These are phyloP conservation scores for Psittacus erithacus DNA, from an alignment of 2,113 vertebrate species.

Conservation along the genomic window DNA sequence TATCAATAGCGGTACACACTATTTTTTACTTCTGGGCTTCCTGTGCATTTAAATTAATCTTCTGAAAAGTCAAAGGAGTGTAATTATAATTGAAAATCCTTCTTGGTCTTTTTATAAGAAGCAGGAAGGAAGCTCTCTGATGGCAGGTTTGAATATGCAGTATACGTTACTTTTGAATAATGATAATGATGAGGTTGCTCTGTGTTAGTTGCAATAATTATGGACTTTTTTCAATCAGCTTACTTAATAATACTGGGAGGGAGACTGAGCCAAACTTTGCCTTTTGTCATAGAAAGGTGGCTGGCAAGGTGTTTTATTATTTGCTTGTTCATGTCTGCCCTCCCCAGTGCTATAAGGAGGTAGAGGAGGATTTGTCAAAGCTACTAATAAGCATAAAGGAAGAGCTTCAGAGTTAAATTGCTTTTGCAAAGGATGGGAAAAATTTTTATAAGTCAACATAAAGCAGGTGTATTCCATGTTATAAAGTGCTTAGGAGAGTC, in stretches of 20 bases:
- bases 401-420: background rate
- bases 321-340: background rate
- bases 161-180: background rate
- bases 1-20: background rate
- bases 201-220: background rate
- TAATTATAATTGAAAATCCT: background rate
- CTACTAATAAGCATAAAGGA: background rate
- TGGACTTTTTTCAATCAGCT: background rate
- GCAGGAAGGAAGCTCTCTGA: background rate
- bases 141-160: background rate
- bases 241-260: background rate
- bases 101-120: background rate
- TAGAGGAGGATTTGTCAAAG: background rate
- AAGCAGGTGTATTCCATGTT: rapidly evolving
- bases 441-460: background rate
- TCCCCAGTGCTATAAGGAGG: background rate
- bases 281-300: background rate
- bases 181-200: background rate
- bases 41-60: background rate
- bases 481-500: background rate
- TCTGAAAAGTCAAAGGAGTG: background rate
- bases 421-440: background rate
- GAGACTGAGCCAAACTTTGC: background rate
- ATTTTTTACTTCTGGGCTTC: background rate
- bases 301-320: background rate